A percentile compares a stretch with the other conserved stretches of the same genome.
These are phyloP conservation scores for Stomorhina lunata DNA, from an alignment of 2,888 invertebrate species.

Conservation along the genomic window DNA sequence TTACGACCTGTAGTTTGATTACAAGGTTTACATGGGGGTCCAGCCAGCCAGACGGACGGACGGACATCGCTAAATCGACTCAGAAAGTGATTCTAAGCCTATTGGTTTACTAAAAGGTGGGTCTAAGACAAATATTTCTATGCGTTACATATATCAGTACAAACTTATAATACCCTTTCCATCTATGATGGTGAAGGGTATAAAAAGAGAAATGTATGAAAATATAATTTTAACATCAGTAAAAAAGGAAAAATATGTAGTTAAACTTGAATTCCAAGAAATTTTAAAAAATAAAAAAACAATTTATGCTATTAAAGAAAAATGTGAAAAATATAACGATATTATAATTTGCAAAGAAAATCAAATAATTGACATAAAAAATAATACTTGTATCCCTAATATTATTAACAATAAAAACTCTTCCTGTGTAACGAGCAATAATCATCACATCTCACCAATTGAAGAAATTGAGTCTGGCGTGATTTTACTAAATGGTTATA, in stretches of 20 bases:
- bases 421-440: background rate
- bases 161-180: no score
- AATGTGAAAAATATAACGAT: background rate
- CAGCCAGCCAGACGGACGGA: no score
- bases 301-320: background rate
- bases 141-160: no score
- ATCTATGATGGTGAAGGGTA: no score
- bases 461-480: background rate
- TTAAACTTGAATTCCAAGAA: background rate
- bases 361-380: background rate
- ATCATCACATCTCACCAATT: background rate
- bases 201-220: slow-evolving; percentile 4
- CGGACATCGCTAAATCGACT: no score
- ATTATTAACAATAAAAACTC: background rate
- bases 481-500: background rate
- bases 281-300: background rate
- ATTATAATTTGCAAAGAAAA: background rate
- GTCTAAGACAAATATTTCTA: no score
- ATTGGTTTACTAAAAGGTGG: no score
- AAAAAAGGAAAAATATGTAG: background rate
- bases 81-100: no score
- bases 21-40: no score
- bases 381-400: background rate
- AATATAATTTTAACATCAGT: slow-evolving; percentile 12
- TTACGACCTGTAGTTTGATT: no score